Percentiles rank a stretch among this genome's conserved stretches.
These are phyloP conservation scores for Tipula helvola DNA, from an alignment of 2,888 invertebrate species.

Conservation along the genomic window DNA sequence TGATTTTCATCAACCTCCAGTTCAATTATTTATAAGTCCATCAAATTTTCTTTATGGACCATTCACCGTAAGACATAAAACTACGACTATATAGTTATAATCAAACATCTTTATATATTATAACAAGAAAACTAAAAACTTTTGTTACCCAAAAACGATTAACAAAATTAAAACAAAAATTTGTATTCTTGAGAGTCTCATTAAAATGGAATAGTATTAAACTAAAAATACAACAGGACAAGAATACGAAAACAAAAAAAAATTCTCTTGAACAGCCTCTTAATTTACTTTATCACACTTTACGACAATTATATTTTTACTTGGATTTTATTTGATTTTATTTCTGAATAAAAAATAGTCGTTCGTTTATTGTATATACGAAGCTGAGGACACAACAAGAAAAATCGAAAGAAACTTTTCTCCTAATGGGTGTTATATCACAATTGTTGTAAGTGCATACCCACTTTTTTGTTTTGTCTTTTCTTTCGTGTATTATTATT, in stretches of 20 bases:
- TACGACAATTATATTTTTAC: neutral
- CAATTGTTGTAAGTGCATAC: neutral
- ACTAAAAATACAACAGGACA: neutral
- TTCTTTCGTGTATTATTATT: neutral
- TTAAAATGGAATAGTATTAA: neutral
- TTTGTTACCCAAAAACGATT: neutral
- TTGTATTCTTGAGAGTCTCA: neutral
- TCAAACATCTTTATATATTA: too few relatives aligned
- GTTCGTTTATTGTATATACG: neutral
- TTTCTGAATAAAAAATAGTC: neutral
- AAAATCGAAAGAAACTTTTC: neutral
- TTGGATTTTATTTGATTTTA: neutral
- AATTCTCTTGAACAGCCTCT: neutral
- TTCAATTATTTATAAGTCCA: too few relatives aligned
- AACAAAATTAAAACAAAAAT: neutral
- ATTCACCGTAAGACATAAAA: too few relatives aligned
- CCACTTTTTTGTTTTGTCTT: neutral
- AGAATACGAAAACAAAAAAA: neutral
- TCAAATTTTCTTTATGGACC: too few relatives aligned
- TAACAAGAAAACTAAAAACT: neutral
- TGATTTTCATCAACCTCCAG: too few relatives aligned
- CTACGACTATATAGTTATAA: too few relatives aligned
- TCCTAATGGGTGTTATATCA: neutral
- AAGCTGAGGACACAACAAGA: neutral
- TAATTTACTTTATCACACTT: slow-evolving; percentile 7